Evolutionary conservation across 1,140 invertebrate species (phyloP).

Genomic region (Papilio xuthus): DNA sequence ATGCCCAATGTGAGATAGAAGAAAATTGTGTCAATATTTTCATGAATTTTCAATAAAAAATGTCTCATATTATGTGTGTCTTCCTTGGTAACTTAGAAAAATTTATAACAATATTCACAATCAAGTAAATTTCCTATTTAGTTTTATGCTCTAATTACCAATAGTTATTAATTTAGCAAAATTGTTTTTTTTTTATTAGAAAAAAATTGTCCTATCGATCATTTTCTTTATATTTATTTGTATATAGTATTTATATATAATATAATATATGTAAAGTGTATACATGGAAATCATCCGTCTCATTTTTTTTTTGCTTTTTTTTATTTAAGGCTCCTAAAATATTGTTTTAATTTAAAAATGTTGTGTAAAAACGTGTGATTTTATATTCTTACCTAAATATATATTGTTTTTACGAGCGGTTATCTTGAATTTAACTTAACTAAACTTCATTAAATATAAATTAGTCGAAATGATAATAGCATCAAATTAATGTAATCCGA

Average conservation of each 20-base stretch:
- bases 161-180: too few relatives aligned
- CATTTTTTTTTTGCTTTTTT: too few relatives aligned
- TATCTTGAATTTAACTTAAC: conserved; percentile 24
- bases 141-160: too few relatives aligned
- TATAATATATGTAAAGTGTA: background rate
- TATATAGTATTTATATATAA: too few relatives aligned
- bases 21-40: background rate
- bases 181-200: too few relatives aligned
- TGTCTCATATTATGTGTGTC: too few relatives aligned
- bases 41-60: background rate
- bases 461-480: background rate
- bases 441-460: background rate
- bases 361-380: background rate
- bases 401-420: conserved; percentile 24
- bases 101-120: too few relatives aligned
- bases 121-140: too few relatives aligned
- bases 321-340: background rate
- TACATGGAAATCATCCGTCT: background rate
- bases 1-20: background rate
- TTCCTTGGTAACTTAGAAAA: too few relatives aligned
- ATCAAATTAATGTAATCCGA: background rate
- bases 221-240: too few relatives aligned
- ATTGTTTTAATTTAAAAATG: background rate
- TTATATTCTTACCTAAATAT: background rate
- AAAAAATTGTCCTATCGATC: too few relatives aligned